Base-by-base conservation (phyloP, 1,140 invertebrate genomes). In the Berghia stephanieae region DNA sequence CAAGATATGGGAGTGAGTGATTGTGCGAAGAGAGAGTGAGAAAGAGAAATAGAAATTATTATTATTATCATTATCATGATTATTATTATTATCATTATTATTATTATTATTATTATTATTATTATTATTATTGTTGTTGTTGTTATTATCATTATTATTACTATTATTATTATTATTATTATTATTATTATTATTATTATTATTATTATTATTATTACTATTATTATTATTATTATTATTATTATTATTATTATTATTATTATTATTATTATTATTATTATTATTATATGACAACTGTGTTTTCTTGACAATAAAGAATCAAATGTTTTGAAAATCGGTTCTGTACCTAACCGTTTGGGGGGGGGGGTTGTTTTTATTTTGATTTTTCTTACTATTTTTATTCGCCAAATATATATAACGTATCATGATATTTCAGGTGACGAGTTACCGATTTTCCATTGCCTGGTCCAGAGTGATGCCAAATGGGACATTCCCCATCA, bases 371-470 rank as follows among this genome's bases (percentile, higher is more conserved):
- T n/a, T n/a, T n/a, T n/a, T n/a, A n/a, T n/a, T n/a, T n/a, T n/a
- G n/a, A n/a, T n/a, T n/a, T n/a, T n/a, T n/a, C n/a, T n/a, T n/a
- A n/a, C n/a, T n/a, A n/a, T n/a, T n/a, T n/a, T n/a, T n/a, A n/a
- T n/a, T n/a, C n/a, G n/a, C n/a, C n/a, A n/a, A n/a, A n/a, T n/a
- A n/a, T n/a, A n/a, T n/a, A n/a, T n/a, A n/a, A n/a, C n/a, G n/a
- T n/a, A n/a, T n/a, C n/a, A n/a, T n/a, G n/a, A n/a, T n/a, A 40
- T 42, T 69, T 40, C 73, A 88, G 87, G 85, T 86, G 1, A 81
- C 77, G 1, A 82, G 85, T 46, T 89, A 89, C 78, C 81, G 88
- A 10, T 89, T 89, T 68, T 89, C 88, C 3, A 82, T 89, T 55
- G 79, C 85, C 27, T 89, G 88, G 88, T 77, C 83, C 13, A 80